These are phyloP conservation scores for Oreochromis mossambicus DNA, from an alignment of 2,797 vertebrate genomes.

Conservation along the genomic window DNA sequence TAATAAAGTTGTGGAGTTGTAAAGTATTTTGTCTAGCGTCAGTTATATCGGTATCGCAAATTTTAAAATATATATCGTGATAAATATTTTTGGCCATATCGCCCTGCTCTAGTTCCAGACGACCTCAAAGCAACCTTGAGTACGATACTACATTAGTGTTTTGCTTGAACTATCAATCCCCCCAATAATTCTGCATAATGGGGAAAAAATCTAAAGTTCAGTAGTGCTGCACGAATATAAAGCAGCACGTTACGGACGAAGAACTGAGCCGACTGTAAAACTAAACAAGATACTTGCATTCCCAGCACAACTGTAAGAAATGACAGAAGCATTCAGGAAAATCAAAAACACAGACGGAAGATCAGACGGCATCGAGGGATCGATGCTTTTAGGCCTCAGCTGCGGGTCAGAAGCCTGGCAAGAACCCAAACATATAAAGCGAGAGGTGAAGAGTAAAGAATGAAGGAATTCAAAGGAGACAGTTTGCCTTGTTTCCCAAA, in stretches of 20 bases:
- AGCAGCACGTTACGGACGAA: neutral
- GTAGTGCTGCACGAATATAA: neutral
- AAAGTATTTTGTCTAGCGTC: rapidly evolving
- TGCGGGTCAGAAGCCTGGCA: slow-evolving; percentile 20
- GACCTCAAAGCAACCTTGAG: neutral
- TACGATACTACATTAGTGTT: neutral
- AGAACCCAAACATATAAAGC: slow-evolving; percentile 25
- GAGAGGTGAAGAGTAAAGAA: slow-evolving; percentile 15
- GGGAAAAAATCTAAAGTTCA: neutral
- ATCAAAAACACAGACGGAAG: neutral
- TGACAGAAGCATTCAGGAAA: neutral
- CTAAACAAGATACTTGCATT: neutral
- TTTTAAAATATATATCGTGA: too few relatives aligned
- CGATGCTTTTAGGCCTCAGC: neutral
- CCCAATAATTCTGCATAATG: neutral
- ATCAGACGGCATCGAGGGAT: neutral
- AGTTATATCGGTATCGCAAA: too few relatives aligned
- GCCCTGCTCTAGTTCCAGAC: neutral
- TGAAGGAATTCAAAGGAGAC: slow-evolving; percentile 44
- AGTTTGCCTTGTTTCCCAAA: slow-evolving; percentile 59
- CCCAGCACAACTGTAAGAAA: neutral
- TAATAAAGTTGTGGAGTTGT: too few relatives aligned
- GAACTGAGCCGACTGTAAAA: neutral
- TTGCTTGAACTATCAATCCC: neutral
- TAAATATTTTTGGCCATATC: neutral